A percentile compares a stretch with the other conserved stretches of the same genome.
Conservation (phyloP, 1,140 invertebrate genomes). For the Drosophila subpulchrella region DNA sequence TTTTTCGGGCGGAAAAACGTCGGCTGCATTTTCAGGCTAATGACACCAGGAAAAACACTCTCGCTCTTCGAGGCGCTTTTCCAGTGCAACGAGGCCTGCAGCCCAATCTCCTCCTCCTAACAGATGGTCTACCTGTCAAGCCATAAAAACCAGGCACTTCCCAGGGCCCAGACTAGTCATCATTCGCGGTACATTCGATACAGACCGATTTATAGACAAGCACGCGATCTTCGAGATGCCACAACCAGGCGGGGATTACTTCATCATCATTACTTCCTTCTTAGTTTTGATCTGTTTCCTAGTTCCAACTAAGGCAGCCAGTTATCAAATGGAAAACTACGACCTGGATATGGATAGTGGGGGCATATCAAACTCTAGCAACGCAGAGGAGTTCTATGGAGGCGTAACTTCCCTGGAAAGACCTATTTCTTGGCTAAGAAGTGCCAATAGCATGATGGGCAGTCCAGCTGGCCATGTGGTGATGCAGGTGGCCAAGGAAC, state of each 20-base stretch:
- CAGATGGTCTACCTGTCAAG: slow-evolving; percentile 48
- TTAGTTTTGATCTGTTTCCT: slow-evolving; percentile 5
- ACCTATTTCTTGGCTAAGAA: slow-evolving; percentile 85
- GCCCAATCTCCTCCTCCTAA: slow-evolving; percentile 25
- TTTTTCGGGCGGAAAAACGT: slow-evolving; percentile 68
- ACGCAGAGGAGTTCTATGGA: not conserved
- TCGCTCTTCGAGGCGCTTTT: slow-evolving; percentile 48
- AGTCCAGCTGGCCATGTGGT: slow-evolving; percentile 86
- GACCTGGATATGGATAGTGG: slow-evolving; percentile 20
- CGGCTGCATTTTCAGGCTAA: slow-evolving; percentile 69
- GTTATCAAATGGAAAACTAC: slow-evolving; percentile 28
- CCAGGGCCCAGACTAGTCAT: slow-evolving; percentile 50
- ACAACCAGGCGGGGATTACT: slow-evolving; percentile 37
- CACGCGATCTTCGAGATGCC: slow-evolving; percentile 70
- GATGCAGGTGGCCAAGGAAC: slow-evolving; percentile 88
- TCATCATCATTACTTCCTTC: slow-evolving; percentile 17
- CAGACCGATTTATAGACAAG: slow-evolving; percentile 46
- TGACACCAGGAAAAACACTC: slow-evolving; percentile 81
- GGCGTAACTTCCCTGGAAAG: not conserved
- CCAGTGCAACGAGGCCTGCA: slow-evolving; percentile 64
- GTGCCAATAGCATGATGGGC: slow-evolving; percentile 85
- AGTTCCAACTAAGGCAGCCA: slow-evolving; percentile 36
- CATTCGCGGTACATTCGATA: slow-evolving; percentile 31
- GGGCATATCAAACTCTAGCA: slow-evolving; percentile 9
- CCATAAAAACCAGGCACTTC: slow-evolving; percentile 56